These are phyloP conservation scores for Phallusia fumigata DNA, from an alignment of 23 tunicate genomes.

Conservation along the genomic window DNA sequence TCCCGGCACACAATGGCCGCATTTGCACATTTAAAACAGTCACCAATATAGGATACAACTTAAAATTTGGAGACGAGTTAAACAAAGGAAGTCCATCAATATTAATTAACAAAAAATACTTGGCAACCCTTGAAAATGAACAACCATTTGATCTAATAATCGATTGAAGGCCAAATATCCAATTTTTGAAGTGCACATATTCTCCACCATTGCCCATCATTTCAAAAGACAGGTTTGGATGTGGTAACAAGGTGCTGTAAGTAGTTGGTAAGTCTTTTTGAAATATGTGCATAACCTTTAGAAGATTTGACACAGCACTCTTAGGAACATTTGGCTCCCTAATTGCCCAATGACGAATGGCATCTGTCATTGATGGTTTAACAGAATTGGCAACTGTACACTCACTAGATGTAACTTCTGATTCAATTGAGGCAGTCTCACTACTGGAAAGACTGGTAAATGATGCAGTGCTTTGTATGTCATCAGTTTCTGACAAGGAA, in stretches of 20 bases:
- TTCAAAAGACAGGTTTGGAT: neutral
- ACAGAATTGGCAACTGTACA: too few species aligned
- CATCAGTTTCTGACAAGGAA: too few species aligned
- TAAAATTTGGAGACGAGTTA: slow-evolving; percentile 43
- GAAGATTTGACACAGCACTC: neutral
- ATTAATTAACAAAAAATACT: slow-evolving; percentile 29
- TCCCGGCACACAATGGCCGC: slow-evolving; percentile 58
- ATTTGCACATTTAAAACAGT: slow-evolving; percentile 27
- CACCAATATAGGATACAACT: slow-evolving; percentile 45
- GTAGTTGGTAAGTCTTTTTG: neutral
- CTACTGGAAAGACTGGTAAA: too few species aligned
- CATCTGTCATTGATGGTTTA: too few species aligned
- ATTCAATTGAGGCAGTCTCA: too few species aligned
- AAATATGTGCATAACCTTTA: neutral
- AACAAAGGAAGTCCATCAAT: slow-evolving; percentile 63
- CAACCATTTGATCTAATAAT: neutral
- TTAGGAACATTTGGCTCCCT: neutral
- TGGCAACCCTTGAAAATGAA: neutral
- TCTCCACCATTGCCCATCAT: slow-evolving; percentile 15
- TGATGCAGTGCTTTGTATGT: too few species aligned
- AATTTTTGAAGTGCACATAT: slow-evolving; percentile 51
- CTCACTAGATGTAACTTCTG: too few species aligned
- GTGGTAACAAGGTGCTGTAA: neutral
- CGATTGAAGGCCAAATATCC: slow-evolving; percentile 22
- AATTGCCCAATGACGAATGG: neutral